Evolutionary conservation across 2,888 invertebrate genomes (phyloP).

Genomic region (Venusia cambrica): DNA sequence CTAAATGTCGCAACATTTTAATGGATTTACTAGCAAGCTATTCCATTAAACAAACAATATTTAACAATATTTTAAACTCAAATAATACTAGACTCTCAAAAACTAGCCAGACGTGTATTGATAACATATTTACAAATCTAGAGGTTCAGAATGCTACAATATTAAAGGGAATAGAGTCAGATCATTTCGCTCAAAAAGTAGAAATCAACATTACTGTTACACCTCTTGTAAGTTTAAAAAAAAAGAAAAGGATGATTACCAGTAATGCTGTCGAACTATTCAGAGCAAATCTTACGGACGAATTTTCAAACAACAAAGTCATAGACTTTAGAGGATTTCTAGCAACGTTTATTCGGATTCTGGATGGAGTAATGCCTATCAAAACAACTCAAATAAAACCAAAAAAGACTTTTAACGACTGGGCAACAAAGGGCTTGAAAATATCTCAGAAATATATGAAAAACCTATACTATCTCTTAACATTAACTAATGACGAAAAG

Average conservation of each 20-base stretch:
- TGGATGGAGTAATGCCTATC: not conserved
- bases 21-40: slow-evolving; percentile 1
- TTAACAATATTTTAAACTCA: no score
- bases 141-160: not conserved
- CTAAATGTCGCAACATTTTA: not conserved
- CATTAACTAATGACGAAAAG: slow-evolving; percentile 1
- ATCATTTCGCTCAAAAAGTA: slow-evolving; percentile 1
- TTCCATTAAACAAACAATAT: not conserved
- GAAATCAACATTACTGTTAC: not conserved
- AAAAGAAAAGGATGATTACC: not conserved
- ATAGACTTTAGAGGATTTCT: slow-evolving; percentile 2
- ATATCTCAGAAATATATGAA: not conserved
- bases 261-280: not conserved
- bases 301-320: not conserved
- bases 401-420: slow-evolving; percentile 1
- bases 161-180: not conserved
- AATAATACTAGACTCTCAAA: slow-evolving; percentile 2
- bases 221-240: not conserved
- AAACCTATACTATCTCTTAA: not conserved
- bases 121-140: slow-evolving; percentile 1
- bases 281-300: not conserved
- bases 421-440: slow-evolving; percentile 1
- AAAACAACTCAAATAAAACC: not conserved
- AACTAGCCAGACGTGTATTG: not conserved
- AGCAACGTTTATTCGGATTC: not conserved